Evolutionary conservation across 1,140 invertebrate species (phyloP).

Genomic region (Drosophila saltans): DNA sequence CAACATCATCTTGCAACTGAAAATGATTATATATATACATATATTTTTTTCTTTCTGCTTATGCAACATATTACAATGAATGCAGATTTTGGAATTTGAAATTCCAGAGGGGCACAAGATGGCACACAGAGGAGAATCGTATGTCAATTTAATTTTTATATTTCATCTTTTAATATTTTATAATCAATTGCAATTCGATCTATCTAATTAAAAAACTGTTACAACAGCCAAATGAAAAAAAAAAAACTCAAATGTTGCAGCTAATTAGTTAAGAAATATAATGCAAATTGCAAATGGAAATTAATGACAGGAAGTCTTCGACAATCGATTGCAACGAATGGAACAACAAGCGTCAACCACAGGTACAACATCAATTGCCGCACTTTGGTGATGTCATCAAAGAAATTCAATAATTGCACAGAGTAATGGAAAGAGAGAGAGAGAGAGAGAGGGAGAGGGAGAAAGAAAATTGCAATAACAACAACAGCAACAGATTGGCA

Average conservation of each 20-base stretch:
- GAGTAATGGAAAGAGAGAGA: neutral
- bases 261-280: conserved; percentile 10
- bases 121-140: too few relatives aligned
- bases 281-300: conserved; percentile 12
- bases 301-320: conserved; percentile 12
- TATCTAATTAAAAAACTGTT: too few relatives aligned
- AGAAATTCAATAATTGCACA: conserved; percentile 9
- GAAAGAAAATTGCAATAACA: conserved; percentile 35
- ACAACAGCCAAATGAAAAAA: too few relatives aligned
- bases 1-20: conserved; percentile 8
- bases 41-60: neutral
- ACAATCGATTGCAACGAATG: conserved; percentile 29
- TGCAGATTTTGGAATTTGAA: neutral
- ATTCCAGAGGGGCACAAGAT: neutral
- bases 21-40: conserved; percentile 3
- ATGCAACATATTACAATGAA: conserved; percentile 7
- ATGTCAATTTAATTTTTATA: too few relatives aligned
- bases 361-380: conserved; percentile 25
- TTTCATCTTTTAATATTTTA: too few relatives aligned
- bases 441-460: conserved; percentile 11
- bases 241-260: neutral
- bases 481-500: neutral
- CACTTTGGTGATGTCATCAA: conserved; percentile 21
- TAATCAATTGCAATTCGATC: too few relatives aligned
- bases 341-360: conserved; percentile 8